Evolutionary conservation across 2,797 vertebrate species (phyloP).

Genomic region (Melanogrammus aeglefinus): DNA sequence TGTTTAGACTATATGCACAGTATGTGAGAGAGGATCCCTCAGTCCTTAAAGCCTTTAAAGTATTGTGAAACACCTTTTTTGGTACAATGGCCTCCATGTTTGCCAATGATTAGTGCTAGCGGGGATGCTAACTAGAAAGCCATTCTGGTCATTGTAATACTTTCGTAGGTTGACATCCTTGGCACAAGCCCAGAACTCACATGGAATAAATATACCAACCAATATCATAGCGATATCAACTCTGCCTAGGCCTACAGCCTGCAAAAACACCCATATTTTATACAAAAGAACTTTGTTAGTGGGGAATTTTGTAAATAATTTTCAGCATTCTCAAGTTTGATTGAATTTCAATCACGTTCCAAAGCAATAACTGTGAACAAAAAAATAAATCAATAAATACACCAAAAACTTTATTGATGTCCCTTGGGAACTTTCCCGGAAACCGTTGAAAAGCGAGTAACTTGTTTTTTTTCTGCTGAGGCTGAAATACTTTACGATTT

Average conservation of each 20-base stretch:
- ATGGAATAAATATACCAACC: too few species aligned
- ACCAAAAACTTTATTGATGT: background rate
- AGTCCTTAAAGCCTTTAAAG: background rate
- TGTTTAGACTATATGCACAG: background rate
- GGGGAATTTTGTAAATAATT: background rate
- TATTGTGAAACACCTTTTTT: background rate
- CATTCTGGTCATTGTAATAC: background rate
- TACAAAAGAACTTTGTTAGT: background rate
- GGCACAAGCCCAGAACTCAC: too few species aligned
- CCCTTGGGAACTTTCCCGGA: background rate
- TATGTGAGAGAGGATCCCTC: background rate
- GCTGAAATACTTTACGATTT: background rate
- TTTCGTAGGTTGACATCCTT: too few species aligned
- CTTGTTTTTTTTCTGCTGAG: background rate
- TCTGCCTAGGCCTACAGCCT: too few species aligned
- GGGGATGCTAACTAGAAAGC: background rate
- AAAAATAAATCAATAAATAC: background rate
- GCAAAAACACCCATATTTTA: too few species aligned
- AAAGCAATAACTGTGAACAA: background rate
- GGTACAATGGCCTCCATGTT: background rate
- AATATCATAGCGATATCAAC: too few species aligned
- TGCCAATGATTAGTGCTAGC: background rate
- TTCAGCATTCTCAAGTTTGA: background rate
- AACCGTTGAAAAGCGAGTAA: background rate
- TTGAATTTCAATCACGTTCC: constrained; percentile 1